Percentiles rank a stretch among this genome's conserved stretches.
Conservation (phyloP, 1,140 invertebrate species). For the Habropoda laboriosa region DNA sequence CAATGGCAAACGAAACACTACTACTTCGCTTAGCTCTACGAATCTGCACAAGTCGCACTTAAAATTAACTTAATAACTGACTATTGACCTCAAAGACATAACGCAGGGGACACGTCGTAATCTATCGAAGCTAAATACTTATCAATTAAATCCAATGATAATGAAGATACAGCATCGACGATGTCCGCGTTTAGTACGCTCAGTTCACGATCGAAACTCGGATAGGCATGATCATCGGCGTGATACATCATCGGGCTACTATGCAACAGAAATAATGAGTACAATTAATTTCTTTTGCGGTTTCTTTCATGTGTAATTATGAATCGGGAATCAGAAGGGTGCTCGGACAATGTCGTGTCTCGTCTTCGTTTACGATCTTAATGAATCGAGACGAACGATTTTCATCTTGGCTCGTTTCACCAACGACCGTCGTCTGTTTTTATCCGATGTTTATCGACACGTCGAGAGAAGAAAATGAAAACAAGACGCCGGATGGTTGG, state of each 20-base stretch:
- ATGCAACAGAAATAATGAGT: background rate
- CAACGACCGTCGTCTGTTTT: background rate
- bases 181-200: background rate
- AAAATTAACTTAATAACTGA: constrained; percentile 36
- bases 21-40: constrained; percentile 1
- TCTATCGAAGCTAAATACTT: constrained; percentile 29
- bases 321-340: background rate
- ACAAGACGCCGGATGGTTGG: too few species aligned
- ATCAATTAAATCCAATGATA: constrained; percentile 45
- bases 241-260: background rate
- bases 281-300: constrained; percentile 46
- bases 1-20: background rate
- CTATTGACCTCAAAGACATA: constrained; percentile 29
- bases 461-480: background rate
- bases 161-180: background rate
- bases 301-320: constrained; percentile 32
- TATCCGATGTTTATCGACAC: background rate
- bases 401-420: background rate
- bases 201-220: background rate
- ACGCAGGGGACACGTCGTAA: constrained; percentile 7
- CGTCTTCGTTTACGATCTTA: background rate
- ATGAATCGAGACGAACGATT: background rate
- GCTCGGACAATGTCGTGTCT: too few species aligned
- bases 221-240: background rate
- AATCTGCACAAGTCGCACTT: background rate